Evolutionary conservation across 2,113 vertebrate genomes (phyloP).

Genomic region (Cichladusa arquata): DNA sequence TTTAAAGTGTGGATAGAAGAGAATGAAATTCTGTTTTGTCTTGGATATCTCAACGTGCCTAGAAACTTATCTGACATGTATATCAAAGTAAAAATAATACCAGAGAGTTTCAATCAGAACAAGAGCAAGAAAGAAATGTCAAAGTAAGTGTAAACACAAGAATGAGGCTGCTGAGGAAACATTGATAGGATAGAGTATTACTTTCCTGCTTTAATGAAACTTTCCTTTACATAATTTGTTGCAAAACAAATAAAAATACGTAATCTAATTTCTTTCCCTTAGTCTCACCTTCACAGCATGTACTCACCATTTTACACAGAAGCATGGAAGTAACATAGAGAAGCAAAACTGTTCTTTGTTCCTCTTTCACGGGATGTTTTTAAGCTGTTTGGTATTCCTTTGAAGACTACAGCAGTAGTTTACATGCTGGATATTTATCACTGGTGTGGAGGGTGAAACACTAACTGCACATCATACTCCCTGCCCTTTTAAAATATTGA

Average conservation of each 20-base stretch:
- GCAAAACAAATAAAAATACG: not conserved
- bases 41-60: not conserved
- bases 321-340: not conserved
- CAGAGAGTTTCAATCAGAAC: not conserved
- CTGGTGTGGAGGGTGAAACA: slow-evolving; percentile 7
- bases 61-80: not conserved
- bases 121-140: not conserved
- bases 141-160: not conserved
- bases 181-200: not conserved
- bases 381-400: slow-evolving; percentile 1
- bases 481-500: slow-evolving; percentile 62
- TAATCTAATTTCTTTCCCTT: not conserved
- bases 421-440: slow-evolving; percentile 15
- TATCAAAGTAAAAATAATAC: not conserved
- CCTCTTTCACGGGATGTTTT: not conserved
- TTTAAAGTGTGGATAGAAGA: not conserved
- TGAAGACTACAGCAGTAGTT: not conserved
- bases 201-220: not conserved
- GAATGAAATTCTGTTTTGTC: not conserved
- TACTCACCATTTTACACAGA: slow-evolving; percentile 52
- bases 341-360: not conserved
- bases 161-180: not conserved
- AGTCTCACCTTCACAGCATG: not conserved
- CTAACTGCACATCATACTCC: slow-evolving; percentile 29
- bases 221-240: not conserved